phyloP scores from a whole-genome alignment of 2,113 vertebrate species.

The Athene cunicularia region DNA sequence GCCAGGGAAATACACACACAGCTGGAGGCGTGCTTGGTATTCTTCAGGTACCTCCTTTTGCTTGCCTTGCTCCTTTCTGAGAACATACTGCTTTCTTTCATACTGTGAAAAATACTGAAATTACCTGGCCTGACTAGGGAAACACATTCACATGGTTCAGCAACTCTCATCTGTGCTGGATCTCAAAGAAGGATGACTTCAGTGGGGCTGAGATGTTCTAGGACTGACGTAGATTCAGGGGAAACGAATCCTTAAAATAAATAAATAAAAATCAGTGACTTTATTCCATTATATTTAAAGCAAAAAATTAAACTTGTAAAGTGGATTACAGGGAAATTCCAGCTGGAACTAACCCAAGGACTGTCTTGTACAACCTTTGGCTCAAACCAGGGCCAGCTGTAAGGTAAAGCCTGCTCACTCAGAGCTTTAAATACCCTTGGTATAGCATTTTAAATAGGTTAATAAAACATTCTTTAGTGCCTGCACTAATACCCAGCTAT shows the following conservation, averaged over 20 bases:
- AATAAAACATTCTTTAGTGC: not conserved
- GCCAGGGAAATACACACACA: not conserved
- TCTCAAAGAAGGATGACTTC: not conserved
- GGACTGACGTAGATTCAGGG: not conserved
- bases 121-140: not conserved
- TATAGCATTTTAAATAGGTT: not conserved
- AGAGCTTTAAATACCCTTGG: not conserved
- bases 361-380: not conserved
- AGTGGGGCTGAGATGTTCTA: not conserved
- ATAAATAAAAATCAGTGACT: not conserved
- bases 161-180: not conserved
- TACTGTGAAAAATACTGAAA: not conserved
- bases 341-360: not conserved
- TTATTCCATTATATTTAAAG: not conserved
- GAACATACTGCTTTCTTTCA: not conserved
- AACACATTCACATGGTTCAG: not conserved
- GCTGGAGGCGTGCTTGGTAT: rapidly evolving
- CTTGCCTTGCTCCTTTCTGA: not conserved
- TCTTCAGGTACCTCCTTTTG: not conserved
- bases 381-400: not conserved
- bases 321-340: not conserved
- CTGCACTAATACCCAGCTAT: not conserved
- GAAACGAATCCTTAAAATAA: not conserved
- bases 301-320: not conserved
- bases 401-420: not conserved